Conservation (phyloP, 2,797 vertebrate species). For the Martes flavigula region DNA sequence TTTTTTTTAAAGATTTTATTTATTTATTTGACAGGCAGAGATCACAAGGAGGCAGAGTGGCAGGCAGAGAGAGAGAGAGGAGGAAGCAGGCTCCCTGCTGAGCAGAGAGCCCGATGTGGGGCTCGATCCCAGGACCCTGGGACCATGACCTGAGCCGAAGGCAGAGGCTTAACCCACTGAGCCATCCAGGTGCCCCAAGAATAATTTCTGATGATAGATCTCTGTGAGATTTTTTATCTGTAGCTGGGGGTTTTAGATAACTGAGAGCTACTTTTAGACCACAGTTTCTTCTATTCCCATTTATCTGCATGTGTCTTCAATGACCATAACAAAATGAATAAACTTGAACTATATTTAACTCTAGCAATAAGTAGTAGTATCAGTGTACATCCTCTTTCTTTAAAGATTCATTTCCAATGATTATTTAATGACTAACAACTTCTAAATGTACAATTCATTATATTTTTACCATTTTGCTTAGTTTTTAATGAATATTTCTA, state of each 20-base stretch:
- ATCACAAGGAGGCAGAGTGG: no score
- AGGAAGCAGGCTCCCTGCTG: rapidly evolving
- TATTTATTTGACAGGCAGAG: no score
- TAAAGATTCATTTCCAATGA: background rate
- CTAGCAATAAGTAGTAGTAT: background rate
- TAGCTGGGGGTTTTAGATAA: background rate
- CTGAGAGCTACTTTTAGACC: background rate
- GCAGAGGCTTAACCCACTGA: no score
- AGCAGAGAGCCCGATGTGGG: no score
- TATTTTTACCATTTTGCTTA: background rate
- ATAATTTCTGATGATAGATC: no score
- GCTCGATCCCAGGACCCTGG: no score
- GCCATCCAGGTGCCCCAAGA: background rate
- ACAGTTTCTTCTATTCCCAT: background rate
- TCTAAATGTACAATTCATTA: background rate
- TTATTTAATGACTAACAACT: background rate
- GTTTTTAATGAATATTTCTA: background rate
- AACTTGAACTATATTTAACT: background rate
- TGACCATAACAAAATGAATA: background rate
- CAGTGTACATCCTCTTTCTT: no score
- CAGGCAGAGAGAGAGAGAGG: no score
- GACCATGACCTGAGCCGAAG: no score
- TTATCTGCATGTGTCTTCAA: background rate
- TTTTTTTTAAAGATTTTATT: no score
- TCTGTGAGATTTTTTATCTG: rapidly evolving